Conservation (phyloP, 2,888 invertebrate genomes). For the Hypsopygia costalis region DNA sequence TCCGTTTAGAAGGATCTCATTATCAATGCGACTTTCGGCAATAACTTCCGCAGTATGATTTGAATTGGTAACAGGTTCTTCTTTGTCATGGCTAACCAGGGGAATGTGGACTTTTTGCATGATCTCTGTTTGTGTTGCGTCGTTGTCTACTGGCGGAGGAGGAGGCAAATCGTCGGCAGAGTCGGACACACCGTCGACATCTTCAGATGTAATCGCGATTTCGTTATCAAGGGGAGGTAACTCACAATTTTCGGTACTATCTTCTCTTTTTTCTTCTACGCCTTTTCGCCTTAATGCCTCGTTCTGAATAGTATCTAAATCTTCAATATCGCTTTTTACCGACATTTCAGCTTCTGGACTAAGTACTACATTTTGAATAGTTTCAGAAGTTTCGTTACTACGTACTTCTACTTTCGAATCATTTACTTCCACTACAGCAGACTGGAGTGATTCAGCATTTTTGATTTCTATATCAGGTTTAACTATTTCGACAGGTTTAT, state of each 20-base stretch:
- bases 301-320: not conserved
- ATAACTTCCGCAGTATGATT: conserved; percentile 27
- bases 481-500: conserved; percentile 14
- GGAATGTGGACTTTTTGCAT: conserved; percentile 22
- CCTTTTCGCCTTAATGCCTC: not conserved
- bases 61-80: conserved; percentile 19
- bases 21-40: conserved; percentile 20
- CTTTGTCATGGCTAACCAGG: conserved; percentile 20
- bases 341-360: not conserved
- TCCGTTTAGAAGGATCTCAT: conserved; percentile 21
- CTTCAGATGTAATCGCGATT: conserved; percentile 10
- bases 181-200: conserved; percentile 23
- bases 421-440: not conserved
- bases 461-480: conserved; percentile 2
- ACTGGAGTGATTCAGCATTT: not conserved
- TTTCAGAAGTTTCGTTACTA: not conserved
- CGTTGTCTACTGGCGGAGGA: conserved; percentile 37
- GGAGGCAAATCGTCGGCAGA: conserved; percentile 37
- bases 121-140: conserved; percentile 19
- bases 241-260: conserved; percentile 3
- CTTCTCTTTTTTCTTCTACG: conserved; percentile 10
- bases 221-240: conserved; percentile 7
- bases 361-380: not conserved
- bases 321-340: not conserved
- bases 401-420: conserved; percentile 1